These are phyloP conservation scores for Xylota sylvarum DNA, from an alignment of 2,888 invertebrate genomes.

Conservation along the genomic window DNA sequence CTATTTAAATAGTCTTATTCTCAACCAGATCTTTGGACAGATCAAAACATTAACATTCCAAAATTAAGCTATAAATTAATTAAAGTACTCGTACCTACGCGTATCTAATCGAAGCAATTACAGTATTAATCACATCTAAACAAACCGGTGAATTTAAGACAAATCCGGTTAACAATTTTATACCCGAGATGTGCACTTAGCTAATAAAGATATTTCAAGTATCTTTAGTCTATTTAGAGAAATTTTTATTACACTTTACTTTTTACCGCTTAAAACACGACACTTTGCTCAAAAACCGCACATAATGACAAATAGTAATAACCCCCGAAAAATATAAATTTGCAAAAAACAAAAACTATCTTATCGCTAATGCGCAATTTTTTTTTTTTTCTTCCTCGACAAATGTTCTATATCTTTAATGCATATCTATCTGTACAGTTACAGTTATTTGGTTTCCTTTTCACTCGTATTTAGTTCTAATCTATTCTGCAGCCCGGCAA, in stretches of 20 bases:
- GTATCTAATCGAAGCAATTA: slow-evolving; percentile 22
- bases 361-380: slow-evolving; percentile 43
- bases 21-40: not conserved
- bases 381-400: not conserved
- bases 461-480: slow-evolving; percentile 35
- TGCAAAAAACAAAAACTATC: slow-evolving; percentile 41
- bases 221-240: not conserved
- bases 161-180: not conserved
- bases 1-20: not conserved
- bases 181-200: not conserved
- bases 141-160: not conserved
- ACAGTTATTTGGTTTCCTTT: slow-evolving; percentile 24
- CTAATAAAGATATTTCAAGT: not conserved
- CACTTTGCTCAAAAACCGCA: not conserved
- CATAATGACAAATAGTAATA: not conserved
- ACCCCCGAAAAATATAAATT: slow-evolving; percentile 4
- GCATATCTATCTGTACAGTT: slow-evolving; percentile 25
- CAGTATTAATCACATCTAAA: not conserved
- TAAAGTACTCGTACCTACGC: no score
- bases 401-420: slow-evolving; percentile 28
- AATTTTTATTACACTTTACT: not conserved
- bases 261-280: not conserved
- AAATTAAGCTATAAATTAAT: no score
- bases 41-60: not conserved
- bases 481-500: slow-evolving; percentile 24